phyloP scores from a whole-genome alignment of 2,888 invertebrate species.

The Acutogordius australiensis region DNA sequence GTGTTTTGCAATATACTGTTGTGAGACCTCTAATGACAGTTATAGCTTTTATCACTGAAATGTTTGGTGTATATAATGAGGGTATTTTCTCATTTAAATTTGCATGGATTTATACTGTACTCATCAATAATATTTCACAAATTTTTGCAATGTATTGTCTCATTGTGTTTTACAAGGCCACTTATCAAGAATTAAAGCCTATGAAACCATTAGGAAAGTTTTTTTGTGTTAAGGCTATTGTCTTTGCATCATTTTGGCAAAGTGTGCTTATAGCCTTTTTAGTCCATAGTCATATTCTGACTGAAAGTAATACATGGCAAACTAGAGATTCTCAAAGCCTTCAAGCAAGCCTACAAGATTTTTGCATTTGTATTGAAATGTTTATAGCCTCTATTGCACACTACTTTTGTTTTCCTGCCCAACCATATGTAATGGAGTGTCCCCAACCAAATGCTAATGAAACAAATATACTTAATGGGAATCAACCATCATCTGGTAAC shows the following conservation, averaged over 20 bases:
- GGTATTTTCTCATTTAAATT: constrained; percentile 40
- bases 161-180: constrained; percentile 66
- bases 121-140: constrained; percentile 63
- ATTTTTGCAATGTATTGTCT: constrained; percentile 75
- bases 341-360: constrained; percentile 8
- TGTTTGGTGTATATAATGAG: constrained; percentile 56
- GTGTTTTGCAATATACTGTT: constrained; percentile 72
- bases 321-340: not conserved
- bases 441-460: not conserved
- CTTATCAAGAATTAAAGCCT: constrained; percentile 50
- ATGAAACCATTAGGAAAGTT: constrained; percentile 82
- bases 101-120: constrained; percentile 62
- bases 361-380: constrained; percentile 9
- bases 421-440: not conserved
- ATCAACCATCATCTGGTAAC: not conserved
- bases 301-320: constrained; percentile 3
- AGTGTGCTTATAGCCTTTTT: constrained; percentile 2
- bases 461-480: not conserved
- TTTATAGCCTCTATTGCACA: constrained; percentile 1
- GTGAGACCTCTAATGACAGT: constrained; percentile 60
- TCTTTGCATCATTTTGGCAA: constrained; percentile 78
- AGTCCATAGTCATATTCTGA: not conserved
- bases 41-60: constrained; percentile 44
- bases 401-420: not conserved
- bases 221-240: constrained; percentile 78